phyloP scores from a whole-genome alignment of 2,888 invertebrate genomes.

The Sturmia bella region DNA sequence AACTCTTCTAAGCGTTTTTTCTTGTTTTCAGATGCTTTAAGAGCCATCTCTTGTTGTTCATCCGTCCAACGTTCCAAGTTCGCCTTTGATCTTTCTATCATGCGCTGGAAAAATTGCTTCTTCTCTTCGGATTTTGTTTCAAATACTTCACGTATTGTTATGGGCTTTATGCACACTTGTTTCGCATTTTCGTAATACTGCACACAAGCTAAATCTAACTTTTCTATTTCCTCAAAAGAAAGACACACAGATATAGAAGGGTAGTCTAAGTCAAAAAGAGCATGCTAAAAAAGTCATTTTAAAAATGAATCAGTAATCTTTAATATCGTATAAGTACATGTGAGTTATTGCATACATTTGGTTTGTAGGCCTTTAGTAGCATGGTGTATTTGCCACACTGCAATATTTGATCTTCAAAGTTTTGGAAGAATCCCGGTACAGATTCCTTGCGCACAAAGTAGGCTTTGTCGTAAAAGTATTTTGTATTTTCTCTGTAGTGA shows the following conservation, averaged over 20 bases:
- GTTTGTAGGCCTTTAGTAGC: slow-evolving; percentile 87
- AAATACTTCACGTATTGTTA: slow-evolving; percentile 83
- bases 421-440: slow-evolving; percentile 87
- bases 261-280: slow-evolving; percentile 76
- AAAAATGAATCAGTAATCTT: neutral
- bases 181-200: slow-evolving; percentile 74
- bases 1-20: slow-evolving; percentile 75
- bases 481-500: slow-evolving; percentile 77
- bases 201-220: slow-evolving; percentile 72
- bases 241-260: slow-evolving; percentile 79
- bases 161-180: slow-evolving; percentile 82
- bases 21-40: slow-evolving; percentile 73
- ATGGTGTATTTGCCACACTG: slow-evolving; percentile 89
- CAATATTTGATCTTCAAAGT: slow-evolving; percentile 86
- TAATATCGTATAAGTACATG: neutral
- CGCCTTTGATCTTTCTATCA: slow-evolving; percentile 80
- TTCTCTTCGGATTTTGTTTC: slow-evolving; percentile 82
- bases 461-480: slow-evolving; percentile 80
- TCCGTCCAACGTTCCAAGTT: slow-evolving; percentile 78
- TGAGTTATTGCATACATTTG: slow-evolving; percentile 83
- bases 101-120: slow-evolving; percentile 83
- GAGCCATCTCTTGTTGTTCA: slow-evolving; percentile 72
- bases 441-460: slow-evolving; percentile 77
- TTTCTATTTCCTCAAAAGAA: slow-evolving; percentile 76
- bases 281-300: slow-evolving; percentile 74